Percentiles rank a stretch among this genome's conserved stretches.
These are phyloP conservation scores for Pinna nobilis DNA, from an alignment of 1,140 invertebrate genomes.

Conservation along the genomic window DNA sequence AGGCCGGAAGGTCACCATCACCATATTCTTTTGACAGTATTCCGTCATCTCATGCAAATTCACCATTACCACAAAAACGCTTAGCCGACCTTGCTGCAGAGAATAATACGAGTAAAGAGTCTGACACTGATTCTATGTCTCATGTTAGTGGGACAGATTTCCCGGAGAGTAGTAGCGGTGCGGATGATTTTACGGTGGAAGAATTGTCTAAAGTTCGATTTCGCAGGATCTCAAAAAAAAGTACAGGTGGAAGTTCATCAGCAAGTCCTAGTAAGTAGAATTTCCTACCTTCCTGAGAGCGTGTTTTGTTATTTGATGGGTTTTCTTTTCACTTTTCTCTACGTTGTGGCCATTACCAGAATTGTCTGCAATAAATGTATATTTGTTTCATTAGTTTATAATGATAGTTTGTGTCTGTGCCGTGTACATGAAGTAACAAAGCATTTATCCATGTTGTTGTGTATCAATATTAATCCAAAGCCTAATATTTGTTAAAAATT, in stretches of 20 bases:
- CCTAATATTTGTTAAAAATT: no score
- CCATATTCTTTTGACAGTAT: slow-evolving; percentile 46
- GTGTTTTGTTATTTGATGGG: no score
- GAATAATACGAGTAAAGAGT: no score
- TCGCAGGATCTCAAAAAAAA: slow-evolving; percentile 27
- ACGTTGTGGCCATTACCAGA: no score
- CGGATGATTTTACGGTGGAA: slow-evolving; percentile 34
- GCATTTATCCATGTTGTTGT: no score
- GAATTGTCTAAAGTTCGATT: slow-evolving; percentile 35
- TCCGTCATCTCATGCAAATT: slow-evolving; percentile 46
- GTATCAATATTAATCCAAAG: no score
- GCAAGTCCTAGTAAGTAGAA: slow-evolving; percentile 26
- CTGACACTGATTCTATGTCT: slow-evolving; percentile 34
- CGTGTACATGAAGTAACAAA: no score
- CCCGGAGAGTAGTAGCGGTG: slow-evolving; percentile 30
- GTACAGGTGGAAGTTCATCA: background rate
- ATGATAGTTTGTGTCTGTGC: no score
- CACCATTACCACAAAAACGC: slow-evolving; percentile 35
- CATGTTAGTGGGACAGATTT: slow-evolving; percentile 30
- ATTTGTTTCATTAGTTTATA: no score
- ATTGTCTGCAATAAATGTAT: no score
- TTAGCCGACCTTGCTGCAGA: background rate
- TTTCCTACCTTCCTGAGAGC: no score
- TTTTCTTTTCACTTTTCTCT: no score
- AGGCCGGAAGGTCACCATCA: slow-evolving; percentile 35